phyloP scores from a whole-genome alignment of 2,888 invertebrate species.

The Ischnura elegans region DNA sequence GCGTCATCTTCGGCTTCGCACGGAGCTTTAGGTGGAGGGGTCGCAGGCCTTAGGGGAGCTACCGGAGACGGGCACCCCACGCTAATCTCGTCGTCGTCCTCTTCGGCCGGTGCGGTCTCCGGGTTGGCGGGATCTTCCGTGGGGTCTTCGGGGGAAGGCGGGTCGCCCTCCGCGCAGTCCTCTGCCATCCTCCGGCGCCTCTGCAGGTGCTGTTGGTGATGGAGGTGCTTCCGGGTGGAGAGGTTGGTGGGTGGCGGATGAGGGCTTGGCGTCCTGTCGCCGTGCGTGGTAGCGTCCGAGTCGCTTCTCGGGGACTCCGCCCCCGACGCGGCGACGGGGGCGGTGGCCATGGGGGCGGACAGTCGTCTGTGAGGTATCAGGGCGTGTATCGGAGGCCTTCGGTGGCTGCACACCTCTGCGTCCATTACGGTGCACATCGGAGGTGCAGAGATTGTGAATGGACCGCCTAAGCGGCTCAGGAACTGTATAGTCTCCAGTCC shows the following conservation, averaged over 20 bases:
- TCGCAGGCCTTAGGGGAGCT: constrained; percentile 73
- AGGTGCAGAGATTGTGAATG: constrained; percentile 20
- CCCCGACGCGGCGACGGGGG: constrained; percentile 64
- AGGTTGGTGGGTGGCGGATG: constrained; percentile 41
- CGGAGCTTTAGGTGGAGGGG: constrained; percentile 74
- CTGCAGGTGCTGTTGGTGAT: constrained; percentile 46
- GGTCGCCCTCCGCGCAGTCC: background rate
- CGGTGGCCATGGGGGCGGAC: constrained; percentile 75
- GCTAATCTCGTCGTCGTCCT: constrained; percentile 87
- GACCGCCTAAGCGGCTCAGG: constrained; percentile 63
- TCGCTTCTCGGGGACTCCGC: constrained; percentile 61
- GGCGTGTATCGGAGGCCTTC: constrained; percentile 34
- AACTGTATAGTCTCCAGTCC: constrained; percentile 63
- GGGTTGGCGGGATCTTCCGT: background rate
- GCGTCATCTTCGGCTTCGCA: constrained; percentile 74
- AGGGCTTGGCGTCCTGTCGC: constrained; percentile 52
- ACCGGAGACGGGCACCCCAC: constrained; percentile 86
- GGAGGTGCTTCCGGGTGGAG: constrained; percentile 38
- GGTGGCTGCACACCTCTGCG: constrained; percentile 67
- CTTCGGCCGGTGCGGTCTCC: constrained; percentile 54
- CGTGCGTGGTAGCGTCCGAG: constrained; percentile 49
- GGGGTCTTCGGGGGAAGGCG: background rate
- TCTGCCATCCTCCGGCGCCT: constrained; percentile 37
- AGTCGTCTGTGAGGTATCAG: constrained; percentile 70
- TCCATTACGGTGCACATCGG: constrained; percentile 66